Evolutionary conservation across 2,888 invertebrate species (phyloP).

Genomic region (Priocnemis perturbator): DNA sequence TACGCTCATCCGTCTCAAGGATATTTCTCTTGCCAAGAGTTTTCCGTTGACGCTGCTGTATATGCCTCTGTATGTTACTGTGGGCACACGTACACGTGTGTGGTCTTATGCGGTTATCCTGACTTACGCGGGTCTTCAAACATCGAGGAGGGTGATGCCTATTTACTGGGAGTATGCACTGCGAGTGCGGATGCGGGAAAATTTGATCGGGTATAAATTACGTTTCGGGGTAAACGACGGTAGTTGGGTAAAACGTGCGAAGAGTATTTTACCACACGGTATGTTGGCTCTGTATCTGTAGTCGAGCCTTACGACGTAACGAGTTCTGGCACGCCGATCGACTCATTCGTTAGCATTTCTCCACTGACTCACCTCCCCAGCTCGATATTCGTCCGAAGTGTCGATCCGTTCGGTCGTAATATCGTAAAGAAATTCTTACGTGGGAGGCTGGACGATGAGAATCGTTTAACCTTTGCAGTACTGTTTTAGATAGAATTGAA

Average conservation of each 20-base stretch:
- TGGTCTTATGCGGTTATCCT: background rate
- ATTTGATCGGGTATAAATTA: constrained; percentile 46
- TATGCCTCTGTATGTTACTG: background rate
- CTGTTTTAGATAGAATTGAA: too few species aligned
- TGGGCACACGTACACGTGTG: background rate
- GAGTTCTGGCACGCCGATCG: too few species aligned
- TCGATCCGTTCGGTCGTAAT: too few species aligned
- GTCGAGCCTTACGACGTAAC: too few species aligned
- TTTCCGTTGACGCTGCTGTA: constrained; percentile 2
- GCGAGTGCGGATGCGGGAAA: constrained; percentile 28
- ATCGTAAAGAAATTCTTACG: too few species aligned
- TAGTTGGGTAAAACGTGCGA: constrained; percentile 30
- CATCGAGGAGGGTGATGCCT: background rate
- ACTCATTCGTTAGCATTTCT: too few species aligned
- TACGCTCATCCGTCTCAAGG: constrained; percentile 24
- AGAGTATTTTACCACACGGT: background rate
- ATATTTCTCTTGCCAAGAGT: constrained; percentile 27
- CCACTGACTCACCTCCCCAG: too few species aligned
- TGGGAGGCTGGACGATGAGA: too few species aligned
- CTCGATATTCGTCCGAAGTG: too few species aligned
- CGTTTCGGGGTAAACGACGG: constrained; percentile 26
- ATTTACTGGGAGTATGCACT: background rate
- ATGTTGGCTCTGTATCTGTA: too few species aligned
- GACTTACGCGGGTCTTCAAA: background rate
- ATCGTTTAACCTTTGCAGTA: too few species aligned